phyloP scores from a whole-genome alignment of 2,113 vertebrate species.

The Cyprinodon variegatus region DNA sequence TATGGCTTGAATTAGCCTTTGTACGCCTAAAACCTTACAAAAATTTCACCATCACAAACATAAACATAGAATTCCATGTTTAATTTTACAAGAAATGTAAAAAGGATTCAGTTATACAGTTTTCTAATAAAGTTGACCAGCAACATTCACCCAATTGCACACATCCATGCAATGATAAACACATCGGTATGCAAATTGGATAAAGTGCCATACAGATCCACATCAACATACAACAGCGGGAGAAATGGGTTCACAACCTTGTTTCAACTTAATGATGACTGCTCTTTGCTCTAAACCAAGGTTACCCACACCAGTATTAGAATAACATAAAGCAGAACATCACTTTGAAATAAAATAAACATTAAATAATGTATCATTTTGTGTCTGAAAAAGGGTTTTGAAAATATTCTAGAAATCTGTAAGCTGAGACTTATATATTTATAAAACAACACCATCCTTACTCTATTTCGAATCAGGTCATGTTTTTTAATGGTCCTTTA shows the following conservation, averaged over 20 bases:
- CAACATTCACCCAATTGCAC: not conserved
- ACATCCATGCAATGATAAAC: not conserved
- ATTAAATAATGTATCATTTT: not conserved
- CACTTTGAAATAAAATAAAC: not conserved
- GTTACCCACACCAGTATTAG: not conserved
- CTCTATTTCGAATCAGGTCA: no score
- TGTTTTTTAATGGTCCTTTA: no score
- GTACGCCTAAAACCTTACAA: not conserved
- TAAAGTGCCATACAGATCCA: not conserved
- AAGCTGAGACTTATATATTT: not conserved
- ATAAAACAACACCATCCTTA: not conserved
- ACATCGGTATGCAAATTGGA: not conserved
- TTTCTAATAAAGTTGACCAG: not conserved
- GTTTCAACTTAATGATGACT: not conserved
- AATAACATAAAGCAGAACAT: not conserved
- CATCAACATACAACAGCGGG: not conserved
- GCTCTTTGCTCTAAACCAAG: not conserved
- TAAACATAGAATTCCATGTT: no score
- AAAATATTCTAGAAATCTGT: not conserved
- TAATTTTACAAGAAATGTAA: not conserved
- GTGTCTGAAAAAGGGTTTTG: not conserved
- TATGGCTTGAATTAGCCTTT: conserved; percentile 54
- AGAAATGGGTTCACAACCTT: not conserved
- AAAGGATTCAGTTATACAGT: not conserved
- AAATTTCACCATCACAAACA: not conserved